A percentile compares a stretch with the other conserved stretches of the same genome.
Evolutionary conservation across 2,797 vertebrate species (phyloP).

Genomic region (Enteromius fasciolatus): DNA sequence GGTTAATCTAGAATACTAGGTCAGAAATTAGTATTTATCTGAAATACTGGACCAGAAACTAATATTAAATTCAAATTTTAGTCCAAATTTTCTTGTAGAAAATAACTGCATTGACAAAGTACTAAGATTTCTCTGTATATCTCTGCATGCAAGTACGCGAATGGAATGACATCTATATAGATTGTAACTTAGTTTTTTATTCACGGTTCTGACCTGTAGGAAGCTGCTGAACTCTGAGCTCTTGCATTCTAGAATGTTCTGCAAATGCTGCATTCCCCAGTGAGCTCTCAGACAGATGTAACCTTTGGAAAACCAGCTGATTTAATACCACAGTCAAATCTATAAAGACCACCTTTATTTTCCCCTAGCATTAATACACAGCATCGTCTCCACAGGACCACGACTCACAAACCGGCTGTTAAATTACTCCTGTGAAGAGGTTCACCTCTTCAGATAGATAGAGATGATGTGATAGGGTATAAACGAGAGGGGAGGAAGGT

Average conservation of each 20-base stretch:
- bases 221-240: not conserved
- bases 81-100: not conserved
- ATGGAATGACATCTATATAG: not conserved
- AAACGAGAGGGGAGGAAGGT: conserved; percentile 11
- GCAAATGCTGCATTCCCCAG: not conserved
- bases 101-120: not conserved
- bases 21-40: not conserved
- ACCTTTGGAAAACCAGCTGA: conserved; percentile 21
- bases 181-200: not conserved
- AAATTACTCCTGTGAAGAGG: conserved; percentile 30
- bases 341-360: conserved; percentile 19
- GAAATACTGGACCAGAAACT: not conserved
- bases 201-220: not conserved
- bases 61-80: not conserved
- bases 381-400: conserved; percentile 6
- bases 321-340: conserved; percentile 16
- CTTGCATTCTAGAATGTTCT: not conserved
- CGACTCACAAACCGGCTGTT: conserved; percentile 4
- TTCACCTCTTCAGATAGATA: conserved; percentile 22
- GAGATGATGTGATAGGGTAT: conserved; percentile 32
- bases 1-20: not conserved
- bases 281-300: conserved; percentile 8
- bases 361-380: not conserved
- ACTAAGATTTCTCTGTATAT: not conserved
- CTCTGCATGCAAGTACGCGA: not conserved